Evolutionary conservation across 2,797 vertebrate genomes (phyloP), one percentile per base, ranked within the genome.

Genomic region (Sebastes matsubarae): DNA sequence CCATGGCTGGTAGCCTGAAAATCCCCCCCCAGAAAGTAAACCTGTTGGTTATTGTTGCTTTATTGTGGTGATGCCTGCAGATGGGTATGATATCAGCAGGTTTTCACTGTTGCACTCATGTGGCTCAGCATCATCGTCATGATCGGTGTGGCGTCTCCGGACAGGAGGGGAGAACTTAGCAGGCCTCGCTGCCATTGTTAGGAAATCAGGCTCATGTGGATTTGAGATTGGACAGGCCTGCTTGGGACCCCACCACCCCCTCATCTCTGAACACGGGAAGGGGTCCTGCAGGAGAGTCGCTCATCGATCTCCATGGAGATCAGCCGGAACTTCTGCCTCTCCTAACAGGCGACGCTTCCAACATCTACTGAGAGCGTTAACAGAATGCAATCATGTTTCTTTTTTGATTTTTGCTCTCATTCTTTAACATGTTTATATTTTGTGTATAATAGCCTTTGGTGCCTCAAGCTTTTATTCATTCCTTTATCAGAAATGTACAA

Each of bases 1-100:
- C 99, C 99, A 42, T 99, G 99, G 99, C 97, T 99, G 94, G 97
- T 99, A 94, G 99, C 98, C 96, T 97, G 97, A 97, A 96, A 95
- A 93, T 76, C 91, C 83, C 91, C 83, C 91, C 82, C 86, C 83
- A 84, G 87, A 91, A 87, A 91, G 83, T 88, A 84, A 85, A 93
- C 88, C 95, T 87, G 78, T 95, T 95, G 92, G 89, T 96, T 95
- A 16, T 82, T 88, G 77, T 94, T 92, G 96, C 96, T 96, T 97
- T 92, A 94, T 96, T 96, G 95, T 95, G 88, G 96, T 93, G 95
- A 94, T 88, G 92, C 92, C 89, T 93, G 94, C 93, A 68, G 92
- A 92, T 24, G 87, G 72, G 36, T 71, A 20, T 61, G 80, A 59
- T 60, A 81, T 86, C 93, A 94, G 89, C 94, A 91, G 93, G 88